Base-by-base conservation (phyloP, 2,888 invertebrate species). In the Neoaliturus tenellus region DNA sequence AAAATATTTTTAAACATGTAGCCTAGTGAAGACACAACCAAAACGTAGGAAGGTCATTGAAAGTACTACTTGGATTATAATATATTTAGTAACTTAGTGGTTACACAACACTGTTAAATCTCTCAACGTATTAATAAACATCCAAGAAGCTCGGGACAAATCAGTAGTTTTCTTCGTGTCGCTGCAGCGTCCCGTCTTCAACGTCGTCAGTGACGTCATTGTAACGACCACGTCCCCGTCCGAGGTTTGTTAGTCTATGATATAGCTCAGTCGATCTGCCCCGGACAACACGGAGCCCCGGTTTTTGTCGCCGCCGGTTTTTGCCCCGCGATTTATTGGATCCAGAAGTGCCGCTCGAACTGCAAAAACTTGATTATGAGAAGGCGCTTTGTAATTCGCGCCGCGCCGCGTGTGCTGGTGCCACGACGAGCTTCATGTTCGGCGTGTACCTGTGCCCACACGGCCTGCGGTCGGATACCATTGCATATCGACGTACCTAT, bases 261-360 rank as follows among this genome's bases (percentile, higher is more conserved):
- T 62, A n/a, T 31, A 62, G 28, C 3, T 28, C 62, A 62, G 28
- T 62, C 12, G 62, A 62, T 62, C 62, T 28, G 62, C 28, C 62
- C 31, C 62, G 31, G 62, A 28, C 62, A 62, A 28, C 62, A 62
- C 62, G 20, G 55, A 62, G 62, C 31, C 71, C 33, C 71, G 71
- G 35, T 71, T 35, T 71, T 71, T 71, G 35, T 71, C 39, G 35
- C 39, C 71, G 71, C 71, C 39, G 35, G 71, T 71, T 71, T 71
- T 71, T 71, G n/a, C 71, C 0, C 71, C 3, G 71, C 62, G 71
- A 71, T 71, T 71, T 71, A 71, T 71, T 71, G 33, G 71, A 33
- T 71, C 67, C 20, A 62, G 62, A 62, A 31, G 62, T 25, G 62
- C 62, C 71, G 71, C 71, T 71, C 71, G 71, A 25, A 23, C 41